Conservation (phyloP, 1,140 invertebrate genomes). For the Drepana arcuata region DNA sequence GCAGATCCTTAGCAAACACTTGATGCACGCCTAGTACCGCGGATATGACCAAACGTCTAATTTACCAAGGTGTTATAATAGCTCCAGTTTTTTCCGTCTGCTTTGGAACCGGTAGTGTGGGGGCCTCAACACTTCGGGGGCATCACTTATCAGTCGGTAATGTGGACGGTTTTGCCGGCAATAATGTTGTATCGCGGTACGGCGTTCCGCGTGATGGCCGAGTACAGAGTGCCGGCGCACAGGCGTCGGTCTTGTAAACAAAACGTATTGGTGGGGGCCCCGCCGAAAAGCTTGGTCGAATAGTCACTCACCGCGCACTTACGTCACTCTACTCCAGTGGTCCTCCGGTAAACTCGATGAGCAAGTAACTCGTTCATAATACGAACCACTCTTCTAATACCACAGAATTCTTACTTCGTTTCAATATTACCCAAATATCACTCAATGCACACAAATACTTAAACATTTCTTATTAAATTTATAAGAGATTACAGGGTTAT, state of each 20-base stretch:
- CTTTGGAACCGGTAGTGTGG: slow-evolving; percentile 16
- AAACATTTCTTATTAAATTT: not conserved
- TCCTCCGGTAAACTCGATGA: slow-evolving; percentile 15
- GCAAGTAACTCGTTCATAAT: too few relatives aligned
- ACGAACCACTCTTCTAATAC: too few relatives aligned
- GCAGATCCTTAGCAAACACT: slow-evolving; percentile 23
- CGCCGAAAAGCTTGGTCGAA: slow-evolving; percentile 60
- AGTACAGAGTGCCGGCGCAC: slow-evolving; percentile 51
- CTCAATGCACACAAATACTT: not conserved
- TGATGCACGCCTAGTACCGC: slow-evolving; percentile 15
- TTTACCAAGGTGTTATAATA: not conserved
- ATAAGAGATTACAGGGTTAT: not conserved
- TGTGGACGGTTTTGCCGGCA: slow-evolving; percentile 8
- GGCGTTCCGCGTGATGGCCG: slow-evolving; percentile 44
- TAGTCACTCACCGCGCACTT: slow-evolving; percentile 58
- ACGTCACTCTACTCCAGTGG: slow-evolving; percentile 42
- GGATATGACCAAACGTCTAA: slow-evolving; percentile 8
- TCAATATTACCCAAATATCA: not conserved
- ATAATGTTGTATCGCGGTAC: slow-evolving; percentile 21
- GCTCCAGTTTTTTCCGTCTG: not conserved
- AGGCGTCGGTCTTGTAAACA: slow-evolving; percentile 58
- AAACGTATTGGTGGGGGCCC: slow-evolving; percentile 61
- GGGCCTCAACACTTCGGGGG: slow-evolving; percentile 21
- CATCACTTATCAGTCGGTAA: slow-evolving; percentile 35
- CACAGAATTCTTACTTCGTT: not conserved